Base-by-base conservation (phyloP, 2,888 invertebrate species). In the Platycheirus rosarum region DNA sequence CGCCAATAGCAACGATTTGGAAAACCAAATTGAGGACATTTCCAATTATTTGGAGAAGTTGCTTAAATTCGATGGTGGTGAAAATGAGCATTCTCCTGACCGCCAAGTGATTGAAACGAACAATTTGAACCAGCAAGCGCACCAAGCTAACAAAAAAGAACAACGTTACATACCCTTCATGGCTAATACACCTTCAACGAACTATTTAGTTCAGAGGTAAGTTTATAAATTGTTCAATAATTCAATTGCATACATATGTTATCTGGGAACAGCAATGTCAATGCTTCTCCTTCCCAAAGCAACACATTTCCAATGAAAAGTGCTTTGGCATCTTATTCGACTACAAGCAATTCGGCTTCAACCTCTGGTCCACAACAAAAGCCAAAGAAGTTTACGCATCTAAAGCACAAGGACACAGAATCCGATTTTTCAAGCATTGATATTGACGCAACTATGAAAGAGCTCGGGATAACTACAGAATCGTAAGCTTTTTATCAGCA, bases 401-500 rank as follows among this genome's bases (percentile, higher is more conserved):
- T 16, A 2, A 76, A 42, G 8, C 23, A 29, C 7, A 0, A 3
- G 0, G 70, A 76, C 0, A 60, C 37, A 5, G 37, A 35, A 20
- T 37, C 69, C 8, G 70, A 80, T 13, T 55, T 48, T 1, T 69
- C 63, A 0, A 23, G 9, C 2, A 40, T 76, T 18, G 76, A 80
- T 42, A 76, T 76, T 1, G 44, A 71, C 3, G 23, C 62, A 9
- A 55, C 80, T 1, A 66, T 80, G 70, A 26, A 18, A 9, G 70
- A 71, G 6, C 48, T 80, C 1, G 70, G 70, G 1, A 32, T 80
- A 9, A 76, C 76, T 8, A 60, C 76, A 26, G 60, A 80, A 49
- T 42, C 62, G 80, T 80, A 75, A 16, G 65, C 7, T 2, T 1
- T 32, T 8, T 6, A 14, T 16, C 8, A 14, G n/a, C 0, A 13